Percentiles rank a stretch among this genome's conserved stretches.
phyloP scores from a whole-genome alignment of 2,888 invertebrate species.

The Drosophila pegasa region DNA sequence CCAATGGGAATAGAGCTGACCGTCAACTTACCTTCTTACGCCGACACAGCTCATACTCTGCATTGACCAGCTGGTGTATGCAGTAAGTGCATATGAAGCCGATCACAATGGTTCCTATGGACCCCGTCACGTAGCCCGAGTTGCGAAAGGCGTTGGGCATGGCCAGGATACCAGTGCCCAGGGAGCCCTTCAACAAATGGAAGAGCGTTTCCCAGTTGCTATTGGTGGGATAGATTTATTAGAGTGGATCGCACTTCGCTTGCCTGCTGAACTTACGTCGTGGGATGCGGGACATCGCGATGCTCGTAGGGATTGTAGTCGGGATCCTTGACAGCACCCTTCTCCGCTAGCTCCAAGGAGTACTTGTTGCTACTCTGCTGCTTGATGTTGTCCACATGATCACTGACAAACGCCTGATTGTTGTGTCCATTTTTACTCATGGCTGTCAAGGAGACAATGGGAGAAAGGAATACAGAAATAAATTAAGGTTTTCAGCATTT shows the following conservation, averaged over 20 bases:
- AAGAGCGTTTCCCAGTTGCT: conserved; percentile 95
- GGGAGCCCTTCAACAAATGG: conserved; percentile 95
- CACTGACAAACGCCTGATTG: conserved; percentile 83
- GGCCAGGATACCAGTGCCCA: conserved; percentile 97
- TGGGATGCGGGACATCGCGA: conserved; percentile 88
- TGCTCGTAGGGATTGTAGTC: conserved; percentile 89
- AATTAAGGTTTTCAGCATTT: too few species aligned
- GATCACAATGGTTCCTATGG: conserved; percentile 92
- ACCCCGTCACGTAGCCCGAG: conserved; percentile 88
- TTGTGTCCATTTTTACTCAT: conserved; percentile 84
- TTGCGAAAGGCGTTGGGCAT: conserved; percentile 91
- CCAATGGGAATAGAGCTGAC: rapidly evolving
- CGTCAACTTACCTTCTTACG: conserved; percentile 83
- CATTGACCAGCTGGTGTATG: conserved; percentile 92
- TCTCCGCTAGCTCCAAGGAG: conserved; percentile 83
- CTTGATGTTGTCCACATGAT: conserved; percentile 77
- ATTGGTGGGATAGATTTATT: conserved; percentile 34
- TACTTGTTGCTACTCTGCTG: conserved; percentile 65
- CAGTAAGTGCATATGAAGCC: conserved; percentile 97
- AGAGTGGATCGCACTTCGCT: neutral
- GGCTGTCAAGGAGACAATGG: conserved; percentile 33
- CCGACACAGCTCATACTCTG: conserved; percentile 87
- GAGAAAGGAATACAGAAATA: neutral
- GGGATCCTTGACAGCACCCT: conserved; percentile 79
- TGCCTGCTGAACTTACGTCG: conserved; percentile 87